A percentile compares a stretch with the other conserved stretches of the same genome.
Evolutionary conservation across 2,888 invertebrate genomes (phyloP).

Genomic region (Drosophila ezoana): DNA sequence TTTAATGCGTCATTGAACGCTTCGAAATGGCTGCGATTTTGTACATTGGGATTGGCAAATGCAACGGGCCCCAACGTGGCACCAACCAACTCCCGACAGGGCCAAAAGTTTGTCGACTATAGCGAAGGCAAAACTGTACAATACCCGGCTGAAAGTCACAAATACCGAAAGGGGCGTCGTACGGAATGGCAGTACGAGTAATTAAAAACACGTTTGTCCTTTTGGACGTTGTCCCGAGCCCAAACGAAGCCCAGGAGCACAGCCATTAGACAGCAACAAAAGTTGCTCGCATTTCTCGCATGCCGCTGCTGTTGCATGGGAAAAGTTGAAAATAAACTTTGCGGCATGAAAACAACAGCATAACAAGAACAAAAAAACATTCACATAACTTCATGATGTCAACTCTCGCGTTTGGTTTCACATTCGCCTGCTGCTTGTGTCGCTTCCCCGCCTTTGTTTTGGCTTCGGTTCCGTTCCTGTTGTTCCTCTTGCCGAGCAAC

Average conservation of each 20-base stretch:
- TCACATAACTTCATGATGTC: slow-evolving; percentile 76
- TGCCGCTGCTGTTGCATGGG: slow-evolving; percentile 63
- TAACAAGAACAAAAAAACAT: slow-evolving; percentile 22
- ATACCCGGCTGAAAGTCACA: slow-evolving; percentile 43
- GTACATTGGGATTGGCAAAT: slow-evolving; percentile 54
- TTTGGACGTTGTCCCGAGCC: slow-evolving; percentile 35
- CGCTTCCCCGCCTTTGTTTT: slow-evolving; percentile 36
- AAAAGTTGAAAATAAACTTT: slow-evolving; percentile 81
- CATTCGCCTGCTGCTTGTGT: slow-evolving; percentile 48
- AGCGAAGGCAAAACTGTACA: slow-evolving; percentile 38
- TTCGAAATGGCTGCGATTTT: slow-evolving; percentile 75
- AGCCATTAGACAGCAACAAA: slow-evolving; percentile 59
- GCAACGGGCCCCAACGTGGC: slow-evolving; percentile 34
- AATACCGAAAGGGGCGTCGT: slow-evolving; percentile 36
- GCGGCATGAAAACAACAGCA: slow-evolving; percentile 66
- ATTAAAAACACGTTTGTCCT: slow-evolving; percentile 82
- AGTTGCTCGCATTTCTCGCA: slow-evolving; percentile 69
- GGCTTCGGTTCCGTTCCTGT: slow-evolving; percentile 23
- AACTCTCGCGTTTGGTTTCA: slow-evolving; percentile 75
- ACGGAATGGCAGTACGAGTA: slow-evolving; percentile 65
- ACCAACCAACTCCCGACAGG: slow-evolving; percentile 11
- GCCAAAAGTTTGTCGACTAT: slow-evolving; percentile 37
- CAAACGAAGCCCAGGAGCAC: slow-evolving; percentile 19
- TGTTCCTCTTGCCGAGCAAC: slow-evolving; percentile 26
- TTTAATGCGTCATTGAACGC: slow-evolving; percentile 82